A percentile compares a stretch with the other conserved stretches of the same genome.
phyloP scores from a whole-genome alignment of 2,888 invertebrate species.

The Diaprepes abbreviatus region DNA sequence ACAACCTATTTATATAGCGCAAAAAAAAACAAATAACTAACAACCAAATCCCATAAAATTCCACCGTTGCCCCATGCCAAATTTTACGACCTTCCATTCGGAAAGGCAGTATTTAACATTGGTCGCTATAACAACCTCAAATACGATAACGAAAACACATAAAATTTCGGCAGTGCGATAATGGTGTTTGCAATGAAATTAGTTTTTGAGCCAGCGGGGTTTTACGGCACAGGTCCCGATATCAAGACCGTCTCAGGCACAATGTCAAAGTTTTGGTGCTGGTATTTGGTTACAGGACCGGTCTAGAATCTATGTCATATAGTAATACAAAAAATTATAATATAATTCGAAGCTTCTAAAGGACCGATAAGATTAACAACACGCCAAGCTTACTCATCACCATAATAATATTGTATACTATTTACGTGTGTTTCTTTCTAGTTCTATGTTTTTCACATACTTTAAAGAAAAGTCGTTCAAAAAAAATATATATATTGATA shows the following conservation, averaged over 20 bases:
- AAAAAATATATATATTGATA: too few species aligned
- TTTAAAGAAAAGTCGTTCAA: too few species aligned
- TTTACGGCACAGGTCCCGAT: slow-evolving; percentile 33
- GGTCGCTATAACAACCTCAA: slow-evolving; percentile 31
- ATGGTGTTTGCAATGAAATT: slow-evolving; percentile 42
- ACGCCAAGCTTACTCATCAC: too few species aligned
- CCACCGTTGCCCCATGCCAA: slow-evolving; percentile 20
- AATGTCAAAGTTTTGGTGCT: slow-evolving; percentile 10
- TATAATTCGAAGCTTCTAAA: too few species aligned
- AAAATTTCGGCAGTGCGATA: slow-evolving; percentile 40
- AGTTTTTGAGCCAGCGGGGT: slow-evolving; percentile 23
- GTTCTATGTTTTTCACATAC: too few species aligned
- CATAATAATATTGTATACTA: too few species aligned
- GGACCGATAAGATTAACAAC: too few species aligned
- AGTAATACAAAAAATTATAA: too few species aligned
- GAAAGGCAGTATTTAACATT: slow-evolving; percentile 28
- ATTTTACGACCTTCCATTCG: slow-evolving; percentile 22
- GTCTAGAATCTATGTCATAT: neutral
- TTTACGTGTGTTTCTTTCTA: too few species aligned
- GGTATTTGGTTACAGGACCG: neutral
- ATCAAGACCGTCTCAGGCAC: slow-evolving; percentile 23
- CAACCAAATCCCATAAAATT: slow-evolving; percentile 27
- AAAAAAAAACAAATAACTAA: slow-evolving; percentile 13
- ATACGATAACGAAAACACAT: slow-evolving; percentile 35
- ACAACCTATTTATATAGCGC: slow-evolving; percentile 1